A percentile compares a stretch with the other conserved stretches of the same genome.
Conservation (phyloP, 2,797 vertebrate genomes). For the Scyliorhinus canicula region DNA sequence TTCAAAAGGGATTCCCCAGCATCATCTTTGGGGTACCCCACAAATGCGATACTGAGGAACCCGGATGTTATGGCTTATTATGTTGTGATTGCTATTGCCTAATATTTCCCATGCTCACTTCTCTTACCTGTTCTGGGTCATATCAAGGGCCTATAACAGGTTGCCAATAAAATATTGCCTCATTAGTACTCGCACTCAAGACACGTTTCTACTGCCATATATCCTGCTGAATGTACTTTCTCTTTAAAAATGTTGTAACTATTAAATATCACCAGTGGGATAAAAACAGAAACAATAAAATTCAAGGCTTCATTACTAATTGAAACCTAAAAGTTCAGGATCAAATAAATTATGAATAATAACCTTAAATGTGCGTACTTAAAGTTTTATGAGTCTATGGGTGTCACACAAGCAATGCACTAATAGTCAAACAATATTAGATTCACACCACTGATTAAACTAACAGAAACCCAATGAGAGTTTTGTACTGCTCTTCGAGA, state of each 20-base stretch:
- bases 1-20: no score
- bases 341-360: neutral
- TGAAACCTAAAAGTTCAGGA: neutral
- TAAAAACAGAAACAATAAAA: neutral
- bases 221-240: neutral
- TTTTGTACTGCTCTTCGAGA: neutral
- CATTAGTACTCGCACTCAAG: neutral
- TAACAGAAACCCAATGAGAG: neutral
- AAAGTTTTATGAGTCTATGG: neutral
- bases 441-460: neutral
- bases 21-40: no score
- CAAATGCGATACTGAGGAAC: no score
- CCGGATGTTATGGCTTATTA: neutral
- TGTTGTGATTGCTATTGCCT: neutral
- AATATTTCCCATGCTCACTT: neutral
- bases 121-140: neutral
- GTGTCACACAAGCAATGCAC: no score
- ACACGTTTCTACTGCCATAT: neutral
- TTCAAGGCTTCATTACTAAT: neutral
- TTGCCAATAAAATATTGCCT: neutral
- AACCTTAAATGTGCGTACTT: neutral
- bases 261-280: neutral
- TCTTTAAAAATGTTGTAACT: neutral
- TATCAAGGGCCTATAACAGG: neutral
- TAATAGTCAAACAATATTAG: neutral